phyloP scores from a whole-genome alignment of 2,797 vertebrate species.

The Aeoliscus strigatus region DNA sequence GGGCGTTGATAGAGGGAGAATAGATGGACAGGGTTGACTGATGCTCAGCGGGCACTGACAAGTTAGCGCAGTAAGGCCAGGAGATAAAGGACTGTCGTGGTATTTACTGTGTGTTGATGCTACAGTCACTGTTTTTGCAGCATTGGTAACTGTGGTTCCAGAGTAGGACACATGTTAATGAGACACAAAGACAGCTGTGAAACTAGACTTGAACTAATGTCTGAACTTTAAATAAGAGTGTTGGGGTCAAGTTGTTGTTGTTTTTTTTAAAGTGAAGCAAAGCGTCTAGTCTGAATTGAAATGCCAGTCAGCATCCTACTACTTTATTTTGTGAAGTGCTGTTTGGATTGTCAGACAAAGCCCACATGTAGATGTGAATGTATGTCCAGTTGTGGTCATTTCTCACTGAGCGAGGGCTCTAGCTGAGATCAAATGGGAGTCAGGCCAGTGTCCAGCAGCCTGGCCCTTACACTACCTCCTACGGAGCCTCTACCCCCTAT shows the following conservation, averaged over 20 bases:
- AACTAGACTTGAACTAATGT: too few species aligned
- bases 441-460: constrained; percentile 50
- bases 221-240: too few species aligned
- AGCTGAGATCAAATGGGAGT: constrained; percentile 68
- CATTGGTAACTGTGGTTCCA: too few species aligned
- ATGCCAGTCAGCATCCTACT: neutral
- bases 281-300: neutral
- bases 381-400: constrained; percentile 70
- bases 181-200: neutral
- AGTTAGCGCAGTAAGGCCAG: constrained; percentile 9
- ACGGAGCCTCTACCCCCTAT: constrained; percentile 41
- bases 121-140: constrained; percentile 4
- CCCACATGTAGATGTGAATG: constrained; percentile 35
- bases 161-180: neutral
- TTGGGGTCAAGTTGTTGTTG: too few species aligned
- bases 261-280: too few species aligned
- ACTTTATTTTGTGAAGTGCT: constrained; percentile 11
- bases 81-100: constrained; percentile 40
- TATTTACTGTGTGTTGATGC: constrained; percentile 22
- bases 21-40: constrained; percentile 27
- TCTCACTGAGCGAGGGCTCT: constrained; percentile 74
- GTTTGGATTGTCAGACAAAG: constrained; percentile 6
- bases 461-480: constrained; percentile 32
- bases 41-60: constrained; percentile 31
- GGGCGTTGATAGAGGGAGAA: constrained; percentile 11